Base-by-base conservation (phyloP, 2,888 invertebrate genomes). In the Andrena trimmerana region DNA sequence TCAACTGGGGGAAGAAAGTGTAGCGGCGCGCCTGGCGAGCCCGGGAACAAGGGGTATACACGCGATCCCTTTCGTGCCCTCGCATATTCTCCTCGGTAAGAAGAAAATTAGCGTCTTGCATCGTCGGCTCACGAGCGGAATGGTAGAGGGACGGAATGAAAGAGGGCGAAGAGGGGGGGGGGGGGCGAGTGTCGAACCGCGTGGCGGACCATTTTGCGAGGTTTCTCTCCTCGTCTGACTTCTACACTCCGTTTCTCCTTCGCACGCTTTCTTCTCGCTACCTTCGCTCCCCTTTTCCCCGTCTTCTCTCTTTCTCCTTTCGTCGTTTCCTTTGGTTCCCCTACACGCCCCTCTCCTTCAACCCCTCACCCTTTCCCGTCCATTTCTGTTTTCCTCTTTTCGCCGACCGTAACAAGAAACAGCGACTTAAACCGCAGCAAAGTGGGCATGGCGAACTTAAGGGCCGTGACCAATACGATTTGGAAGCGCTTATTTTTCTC, bases 381-480 rank as follows among this genome's bases (percentile, higher is more conserved):
- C 50, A 20, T 57, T 65, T 54, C 50, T 42, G 70, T 66, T 66
- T 59, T 48, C 62, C 63, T 54, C 66, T 48, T 72, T 59, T 72
- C 68, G 70, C 66, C 59, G 62, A 50, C 33, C 52, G 78, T 73
- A 82, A 80, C 83, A 88, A 88, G 84, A 88, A 88, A 84, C 87
- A 79, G 83, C 86, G 88, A 89, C 72, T 84, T 82, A 85, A 89
- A 92, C 91, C 92, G 86, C 90, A 90, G 87, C 89, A 89, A 92
- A 91, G 90, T 87, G 88, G 85, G 83, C 91, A 88, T 88, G 85
- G 87, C 91, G 84, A 89, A 90, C 87, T 88, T 91, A 92, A 92
- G 84, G 82, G 90, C 90, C 92, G 89, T 90, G 89, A 91, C 92
- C 87, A 86, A 92, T 88, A 87, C 87, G 88, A 92, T 92, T 91